phyloP scores from a whole-genome alignment of 2,797 vertebrate genomes.

The Morus bassanus region DNA sequence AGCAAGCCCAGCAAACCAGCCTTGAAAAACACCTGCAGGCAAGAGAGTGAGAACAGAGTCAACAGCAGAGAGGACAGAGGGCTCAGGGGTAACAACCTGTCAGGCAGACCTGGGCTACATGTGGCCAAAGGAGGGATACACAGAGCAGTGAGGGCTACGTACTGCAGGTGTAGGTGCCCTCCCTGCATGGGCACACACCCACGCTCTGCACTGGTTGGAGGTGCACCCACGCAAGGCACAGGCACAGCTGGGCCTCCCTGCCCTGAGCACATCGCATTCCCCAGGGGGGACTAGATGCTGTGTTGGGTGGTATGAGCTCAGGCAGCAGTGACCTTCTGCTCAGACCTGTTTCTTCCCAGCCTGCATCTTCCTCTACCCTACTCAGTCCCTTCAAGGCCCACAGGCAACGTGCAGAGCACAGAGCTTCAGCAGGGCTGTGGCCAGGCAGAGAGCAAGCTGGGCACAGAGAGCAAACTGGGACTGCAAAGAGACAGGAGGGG shows the following conservation, averaged over 20 bases:
- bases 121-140: neutral
- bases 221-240: neutral
- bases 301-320: neutral
- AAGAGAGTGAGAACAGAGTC: neutral
- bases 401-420: neutral
- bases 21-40: conserved; percentile 91
- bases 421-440: neutral
- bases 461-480: neutral
- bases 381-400: neutral
- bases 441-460: neutral
- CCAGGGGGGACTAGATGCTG: neutral
- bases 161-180: neutral
- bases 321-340: neutral
- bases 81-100: neutral
- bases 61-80: neutral
- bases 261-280: neutral
- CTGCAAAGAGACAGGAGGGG: neutral
- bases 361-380: neutral
- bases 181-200: neutral
- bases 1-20: conserved; percentile 87
- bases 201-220: neutral
- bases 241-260: neutral
- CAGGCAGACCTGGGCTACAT: neutral
- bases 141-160: neutral
- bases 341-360: neutral